A percentile compares a stretch with the other conserved stretches of the same genome.
These are phyloP conservation scores for Rhabdophis nuchalis DNA, from an alignment of 2,797 vertebrate genomes.

Conservation along the genomic window DNA sequence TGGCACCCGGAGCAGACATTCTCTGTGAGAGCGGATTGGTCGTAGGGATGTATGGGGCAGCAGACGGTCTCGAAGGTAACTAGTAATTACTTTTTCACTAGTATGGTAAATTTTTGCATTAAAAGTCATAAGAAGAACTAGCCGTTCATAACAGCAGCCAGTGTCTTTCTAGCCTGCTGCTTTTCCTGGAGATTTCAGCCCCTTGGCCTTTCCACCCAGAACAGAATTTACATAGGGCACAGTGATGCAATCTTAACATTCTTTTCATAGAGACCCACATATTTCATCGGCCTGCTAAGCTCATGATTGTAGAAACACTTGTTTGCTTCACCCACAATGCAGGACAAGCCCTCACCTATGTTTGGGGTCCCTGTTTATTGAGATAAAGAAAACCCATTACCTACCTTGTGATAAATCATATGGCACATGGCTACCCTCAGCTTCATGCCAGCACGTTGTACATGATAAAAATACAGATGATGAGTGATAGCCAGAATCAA, in stretches of 20 bases:
- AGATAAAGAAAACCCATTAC: slow-evolving; percentile 27
- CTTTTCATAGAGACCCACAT: neutral
- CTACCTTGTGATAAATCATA: slow-evolving; percentile 92
- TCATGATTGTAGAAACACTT: neutral
- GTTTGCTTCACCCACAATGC: neutral
- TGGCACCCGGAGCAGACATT: too few species aligned
- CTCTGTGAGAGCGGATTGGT: too few species aligned
- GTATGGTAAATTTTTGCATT: neutral
- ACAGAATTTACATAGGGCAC: neutral
- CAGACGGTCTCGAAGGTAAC: too few species aligned
- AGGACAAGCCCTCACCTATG: neutral
- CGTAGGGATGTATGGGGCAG: too few species aligned
- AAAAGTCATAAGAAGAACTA: neutral
- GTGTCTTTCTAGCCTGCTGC: neutral
- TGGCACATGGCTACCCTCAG: slow-evolving; percentile 88
- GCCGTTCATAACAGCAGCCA: neutral
- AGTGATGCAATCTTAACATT: neutral
- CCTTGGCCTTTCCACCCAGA: neutral
- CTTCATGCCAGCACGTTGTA: slow-evolving; percentile 85
- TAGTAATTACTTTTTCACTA: too few species aligned
- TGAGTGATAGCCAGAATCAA: slow-evolving; percentile 77
- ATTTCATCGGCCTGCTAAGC: neutral
- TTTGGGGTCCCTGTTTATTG: neutral
- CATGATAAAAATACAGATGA: slow-evolving; percentile 86
- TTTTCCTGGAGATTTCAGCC: neutral